Evolutionary conservation across 2,888 invertebrate species (phyloP).

Genomic region (Ichneumoninae sp.): DNA sequence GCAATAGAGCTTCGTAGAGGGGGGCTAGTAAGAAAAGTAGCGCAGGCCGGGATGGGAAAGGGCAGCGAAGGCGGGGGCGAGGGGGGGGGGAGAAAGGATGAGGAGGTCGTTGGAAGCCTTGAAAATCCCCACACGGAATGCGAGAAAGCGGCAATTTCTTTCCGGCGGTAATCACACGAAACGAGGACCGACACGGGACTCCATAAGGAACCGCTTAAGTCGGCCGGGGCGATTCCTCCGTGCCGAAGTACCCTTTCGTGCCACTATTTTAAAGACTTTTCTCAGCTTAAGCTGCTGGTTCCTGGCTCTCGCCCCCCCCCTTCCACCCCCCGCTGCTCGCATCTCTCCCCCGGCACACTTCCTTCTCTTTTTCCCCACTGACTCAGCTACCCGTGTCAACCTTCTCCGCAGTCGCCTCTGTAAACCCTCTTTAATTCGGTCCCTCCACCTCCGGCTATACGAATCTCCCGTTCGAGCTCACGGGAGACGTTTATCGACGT

Average conservation of each 20-base stretch:
- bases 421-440: conserved; percentile 54
- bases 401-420: conserved; percentile 46
- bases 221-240: conserved; percentile 66
- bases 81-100: background rate
- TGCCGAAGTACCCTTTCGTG: conserved; percentile 68
- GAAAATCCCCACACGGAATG: conserved; percentile 54
- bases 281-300: conserved; percentile 66
- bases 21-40: conserved; percentile 7
- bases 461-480: conserved; percentile 50
- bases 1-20: conserved; percentile 19
- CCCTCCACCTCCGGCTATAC: conserved; percentile 36
- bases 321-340: conserved; percentile 21
- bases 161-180: conserved; percentile 70
- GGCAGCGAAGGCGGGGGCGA: background rate
- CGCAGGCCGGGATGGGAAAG: conserved; percentile 8
- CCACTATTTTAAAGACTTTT: conserved; percentile 71
- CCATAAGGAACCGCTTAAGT: conserved; percentile 69
- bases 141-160: conserved; percentile 68
- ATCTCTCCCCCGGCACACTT: background rate
- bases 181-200: conserved; percentile 70
- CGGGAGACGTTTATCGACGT: conserved; percentile 53
- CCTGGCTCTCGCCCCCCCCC: conserved; percentile 25
- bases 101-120: conserved; percentile 54
- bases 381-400: conserved; percentile 31
- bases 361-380: conserved; percentile 11